These are phyloP conservation scores for Tetraodon nigroviridis DNA, from an alignment of 2,113 vertebrate species.

Conservation along the genomic window DNA sequence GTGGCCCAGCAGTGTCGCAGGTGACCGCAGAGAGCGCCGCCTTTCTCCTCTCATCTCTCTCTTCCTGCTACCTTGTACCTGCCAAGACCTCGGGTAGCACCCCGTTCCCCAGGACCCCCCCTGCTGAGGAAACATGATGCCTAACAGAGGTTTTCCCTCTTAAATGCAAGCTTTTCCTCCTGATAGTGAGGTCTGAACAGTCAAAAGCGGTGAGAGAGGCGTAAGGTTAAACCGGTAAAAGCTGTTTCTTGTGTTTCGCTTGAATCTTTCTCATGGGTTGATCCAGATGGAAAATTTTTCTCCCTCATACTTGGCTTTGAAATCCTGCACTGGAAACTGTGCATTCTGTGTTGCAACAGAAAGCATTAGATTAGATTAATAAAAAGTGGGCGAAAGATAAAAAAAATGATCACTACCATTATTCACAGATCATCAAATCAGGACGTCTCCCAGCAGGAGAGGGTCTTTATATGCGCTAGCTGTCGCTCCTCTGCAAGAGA, in stretches of 20 bases:
- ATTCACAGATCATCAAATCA: background rate
- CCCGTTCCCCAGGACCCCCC: conserved; percentile 26
- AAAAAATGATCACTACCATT: conserved; percentile 4
- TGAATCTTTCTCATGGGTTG: conserved; percentile 5
- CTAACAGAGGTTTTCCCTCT: conserved; percentile 18
- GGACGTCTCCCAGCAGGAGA: no score
- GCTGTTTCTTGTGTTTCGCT: background rate
- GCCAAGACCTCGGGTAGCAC: conserved; percentile 36
- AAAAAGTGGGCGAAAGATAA: background rate
- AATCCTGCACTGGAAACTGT: conserved; percentile 10
- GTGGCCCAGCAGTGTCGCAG: conserved; percentile 60
- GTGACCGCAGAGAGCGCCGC: conserved; percentile 56
- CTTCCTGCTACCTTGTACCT: conserved; percentile 28
- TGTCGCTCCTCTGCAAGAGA: conserved; percentile 32
- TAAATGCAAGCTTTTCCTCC: conserved; percentile 3
- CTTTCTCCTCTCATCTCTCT: conserved; percentile 68
- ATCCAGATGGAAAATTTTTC: background rate
- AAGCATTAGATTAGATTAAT: conserved; percentile 8
- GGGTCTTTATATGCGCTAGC: conserved; percentile 1
- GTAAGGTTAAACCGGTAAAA: conserved; percentile 7
- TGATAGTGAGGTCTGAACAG: conserved; percentile 11
- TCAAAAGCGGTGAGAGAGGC: conserved; percentile 3
- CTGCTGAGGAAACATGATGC: conserved; percentile 27
- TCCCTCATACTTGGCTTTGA: background rate
- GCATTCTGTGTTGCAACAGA: background rate